These are phyloP conservation scores for Sebastes umbrosus DNA, from an alignment of 2,797 vertebrate species.

Conservation along the genomic window DNA sequence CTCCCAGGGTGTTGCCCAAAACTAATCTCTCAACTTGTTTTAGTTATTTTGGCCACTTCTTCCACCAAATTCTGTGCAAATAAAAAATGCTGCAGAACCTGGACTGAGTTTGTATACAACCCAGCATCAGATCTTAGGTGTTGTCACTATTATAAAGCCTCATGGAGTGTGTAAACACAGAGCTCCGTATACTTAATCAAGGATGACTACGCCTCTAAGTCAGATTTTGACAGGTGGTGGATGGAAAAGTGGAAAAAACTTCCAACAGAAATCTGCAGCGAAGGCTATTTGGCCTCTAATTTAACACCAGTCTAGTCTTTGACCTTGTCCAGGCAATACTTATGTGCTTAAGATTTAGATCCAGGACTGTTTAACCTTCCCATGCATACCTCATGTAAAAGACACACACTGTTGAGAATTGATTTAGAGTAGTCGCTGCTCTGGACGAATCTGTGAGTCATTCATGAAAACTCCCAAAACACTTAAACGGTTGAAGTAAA, in stretches of 20 bases:
- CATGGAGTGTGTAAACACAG: neutral
- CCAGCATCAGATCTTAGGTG: neutral
- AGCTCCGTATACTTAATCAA: neutral
- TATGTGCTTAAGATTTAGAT: neutral
- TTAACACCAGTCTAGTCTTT: constrained; percentile 20
- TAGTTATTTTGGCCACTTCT: constrained; percentile 22
- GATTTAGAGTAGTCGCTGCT: constrained; percentile 30
- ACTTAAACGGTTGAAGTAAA: neutral
- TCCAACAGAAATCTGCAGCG: constrained; percentile 27
- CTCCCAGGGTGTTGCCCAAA: constrained; percentile 27
- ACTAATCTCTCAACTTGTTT: constrained; percentile 9
- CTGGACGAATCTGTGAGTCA: constrained; percentile 3
- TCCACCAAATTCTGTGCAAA: neutral
- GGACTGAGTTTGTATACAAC: neutral
- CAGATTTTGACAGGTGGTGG: constrained; percentile 8
- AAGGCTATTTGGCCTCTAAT: constrained; percentile 54
- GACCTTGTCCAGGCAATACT: neutral
- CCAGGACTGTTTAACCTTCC: neutral
- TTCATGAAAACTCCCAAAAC: neutral
- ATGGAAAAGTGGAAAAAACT: constrained; percentile 55
- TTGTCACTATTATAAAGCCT: constrained; percentile 2
- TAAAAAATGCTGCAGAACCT: neutral
- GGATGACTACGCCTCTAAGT: constrained; percentile 4
- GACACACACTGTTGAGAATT: constrained; percentile 25
- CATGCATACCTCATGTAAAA: neutral